Percentiles rank a stretch among this genome's conserved stretches.
Evolutionary conservation across 2,113 vertebrate genomes (phyloP).

Genomic region (Triplophysa dalaica): DNA sequence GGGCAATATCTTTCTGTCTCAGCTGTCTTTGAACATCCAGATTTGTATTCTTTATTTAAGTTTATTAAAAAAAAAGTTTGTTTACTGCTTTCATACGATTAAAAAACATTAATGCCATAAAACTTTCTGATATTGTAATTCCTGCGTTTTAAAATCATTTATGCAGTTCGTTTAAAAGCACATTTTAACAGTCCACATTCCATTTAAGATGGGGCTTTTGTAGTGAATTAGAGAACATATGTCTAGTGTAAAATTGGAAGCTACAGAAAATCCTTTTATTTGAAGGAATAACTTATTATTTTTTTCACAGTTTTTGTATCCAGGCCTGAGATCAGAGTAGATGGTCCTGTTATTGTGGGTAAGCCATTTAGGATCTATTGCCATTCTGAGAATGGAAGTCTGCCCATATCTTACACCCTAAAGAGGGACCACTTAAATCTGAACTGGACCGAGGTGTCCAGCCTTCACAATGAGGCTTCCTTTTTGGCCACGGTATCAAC

Average conservation of each 20-base stretch:
- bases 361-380: constrained; percentile 62
- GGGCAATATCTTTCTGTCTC: neutral
- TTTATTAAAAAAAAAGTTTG: no score
- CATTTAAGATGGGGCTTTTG: no score
- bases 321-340: constrained; percentile 58
- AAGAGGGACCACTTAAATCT: rapidly evolving
- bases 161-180: no score
- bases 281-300: neutral
- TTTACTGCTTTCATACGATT: no score
- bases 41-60: no score
- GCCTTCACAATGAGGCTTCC: constrained; percentile 14
- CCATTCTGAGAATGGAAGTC: constrained; percentile 60
- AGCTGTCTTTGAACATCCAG: no score
- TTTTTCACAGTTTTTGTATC: constrained; percentile 63
- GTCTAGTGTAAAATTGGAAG: neutral
- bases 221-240: no score
- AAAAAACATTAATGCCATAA: no score
- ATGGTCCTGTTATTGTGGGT: constrained; percentile 54
- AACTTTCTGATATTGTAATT: no score
- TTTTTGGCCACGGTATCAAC: constrained; percentile 54
- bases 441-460: neutral
- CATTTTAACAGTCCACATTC: no score
- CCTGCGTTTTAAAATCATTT: no score
- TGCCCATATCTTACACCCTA: constrained; percentile 73
- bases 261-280: neutral